Evolutionary conservation across 2,888 invertebrate species (phyloP), one percentile per base, ranked within the genome.

Genomic region (Leucania comma): DNA sequence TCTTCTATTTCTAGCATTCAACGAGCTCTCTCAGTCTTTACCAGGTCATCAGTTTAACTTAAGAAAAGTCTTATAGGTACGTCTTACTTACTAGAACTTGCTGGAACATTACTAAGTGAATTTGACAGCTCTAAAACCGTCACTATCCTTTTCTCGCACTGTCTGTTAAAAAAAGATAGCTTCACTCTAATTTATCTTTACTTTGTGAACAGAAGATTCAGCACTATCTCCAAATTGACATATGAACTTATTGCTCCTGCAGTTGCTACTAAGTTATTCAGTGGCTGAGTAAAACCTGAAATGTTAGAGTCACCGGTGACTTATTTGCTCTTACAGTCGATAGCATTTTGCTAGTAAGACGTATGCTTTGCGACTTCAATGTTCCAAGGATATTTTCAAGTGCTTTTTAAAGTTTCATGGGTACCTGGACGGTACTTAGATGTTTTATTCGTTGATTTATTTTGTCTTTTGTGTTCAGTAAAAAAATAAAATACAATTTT

Each of bases 321-420:
- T 68, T 81, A 81, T 62, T 72, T 58, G 48, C 58, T 46, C 38
- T 67, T 78, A 63, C 80, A 72, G 76, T 82, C 80, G 77, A 71
- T 70, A 76, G 68, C 80, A 82, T 80, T 87, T 82, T 85, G 70
- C 71, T 57, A 68, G 70, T 12, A 80, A 83, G 78, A 86, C 68
- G 67, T 83, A 75, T 81, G 78, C 74, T 82, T 75, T 78, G 56
- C 22, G 50, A 71, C 72, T 75, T 63, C 71, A 75, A 77, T 61
- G 62, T 77, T 70, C 56, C 48, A 78, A 78, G 72, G 68, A 76
- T 63, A 82, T 81, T 82, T 46, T 87, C 67, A 80, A 82, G 80
- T 81, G 81, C 78, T 78, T 82, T 81, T 83, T 72, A 66, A 80
- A 78, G 78, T 77, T 87, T 83, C 46, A 81, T 72, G 65, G 73